Conservation (phyloP, 2,888 invertebrate species). For the Acanthosepion pharaonis region DNA sequence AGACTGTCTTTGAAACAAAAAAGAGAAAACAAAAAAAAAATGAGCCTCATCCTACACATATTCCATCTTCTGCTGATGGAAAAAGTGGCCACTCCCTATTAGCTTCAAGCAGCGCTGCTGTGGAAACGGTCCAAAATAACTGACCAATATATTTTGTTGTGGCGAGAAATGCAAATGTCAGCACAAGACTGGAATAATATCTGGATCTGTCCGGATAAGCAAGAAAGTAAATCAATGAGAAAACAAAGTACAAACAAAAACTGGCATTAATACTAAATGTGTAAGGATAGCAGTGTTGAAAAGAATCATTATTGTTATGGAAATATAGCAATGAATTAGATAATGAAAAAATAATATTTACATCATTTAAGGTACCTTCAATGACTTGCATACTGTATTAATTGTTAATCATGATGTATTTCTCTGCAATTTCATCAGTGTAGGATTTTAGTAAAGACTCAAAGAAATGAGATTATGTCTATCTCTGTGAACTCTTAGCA, state of each 20-base stretch:
- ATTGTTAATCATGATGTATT: background rate
- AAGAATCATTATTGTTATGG: background rate
- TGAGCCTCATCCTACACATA: background rate
- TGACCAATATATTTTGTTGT: background rate
- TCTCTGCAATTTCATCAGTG: background rate
- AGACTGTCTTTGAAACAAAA: too few species aligned
- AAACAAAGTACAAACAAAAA: background rate
- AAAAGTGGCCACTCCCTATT: background rate
- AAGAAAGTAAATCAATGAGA: background rate
- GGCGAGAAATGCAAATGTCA: background rate
- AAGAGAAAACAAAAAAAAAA: background rate
- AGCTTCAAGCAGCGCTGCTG: background rate
- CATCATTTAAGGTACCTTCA: background rate
- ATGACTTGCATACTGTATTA: background rate
- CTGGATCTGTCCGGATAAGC: background rate
- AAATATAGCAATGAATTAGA: too few species aligned
- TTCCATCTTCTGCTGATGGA: background rate
- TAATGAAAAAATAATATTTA: background rate
- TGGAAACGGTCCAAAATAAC: constrained; percentile 14
- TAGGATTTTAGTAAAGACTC: too few species aligned
- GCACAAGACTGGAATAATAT: constrained; percentile 6
- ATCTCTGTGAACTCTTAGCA: too few species aligned
- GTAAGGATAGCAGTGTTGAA: background rate
- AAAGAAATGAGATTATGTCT: too few species aligned
- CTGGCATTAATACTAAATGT: background rate